Percentiles rank a stretch among this genome's conserved stretches.
Conservation (phyloP, 2,797 vertebrate genomes). For the Sebastiscus tertius region DNA sequence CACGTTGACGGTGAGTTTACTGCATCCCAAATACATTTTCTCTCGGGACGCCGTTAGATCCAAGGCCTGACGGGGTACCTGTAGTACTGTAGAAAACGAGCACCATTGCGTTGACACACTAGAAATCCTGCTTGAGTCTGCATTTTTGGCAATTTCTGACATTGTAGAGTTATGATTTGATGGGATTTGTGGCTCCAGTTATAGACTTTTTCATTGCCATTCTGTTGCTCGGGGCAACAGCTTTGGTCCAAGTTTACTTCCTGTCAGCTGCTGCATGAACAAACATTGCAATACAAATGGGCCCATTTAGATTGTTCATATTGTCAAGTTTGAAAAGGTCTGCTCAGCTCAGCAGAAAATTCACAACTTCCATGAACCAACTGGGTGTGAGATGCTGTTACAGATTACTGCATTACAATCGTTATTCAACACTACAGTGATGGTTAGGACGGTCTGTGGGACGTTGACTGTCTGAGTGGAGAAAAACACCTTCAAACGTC, state of each 20-base stretch:
- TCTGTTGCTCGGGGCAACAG: no score
- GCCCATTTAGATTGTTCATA: no score
- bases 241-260: no score
- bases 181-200: background rate
- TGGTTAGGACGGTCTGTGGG: background rate
- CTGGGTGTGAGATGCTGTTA: background rate
- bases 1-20: no score
- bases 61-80: no score
- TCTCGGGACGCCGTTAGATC: no score
- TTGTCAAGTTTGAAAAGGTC: no score
- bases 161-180: constrained; percentile 6
- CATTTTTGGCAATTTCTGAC: background rate
- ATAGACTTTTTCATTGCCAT: no score
- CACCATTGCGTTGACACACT: accelerated
- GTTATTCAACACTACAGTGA: background rate
- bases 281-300: no score
- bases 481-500: background rate
- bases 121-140: background rate
- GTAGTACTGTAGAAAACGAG: no score
- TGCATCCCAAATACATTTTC: no score
- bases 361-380: background rate
- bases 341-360: background rate
- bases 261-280: accelerated
- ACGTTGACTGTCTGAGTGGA: background rate
- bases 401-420: background rate